Base-by-base conservation (phyloP, 2,113 vertebrate species). In the Gallinago paraguaiae region DNA sequence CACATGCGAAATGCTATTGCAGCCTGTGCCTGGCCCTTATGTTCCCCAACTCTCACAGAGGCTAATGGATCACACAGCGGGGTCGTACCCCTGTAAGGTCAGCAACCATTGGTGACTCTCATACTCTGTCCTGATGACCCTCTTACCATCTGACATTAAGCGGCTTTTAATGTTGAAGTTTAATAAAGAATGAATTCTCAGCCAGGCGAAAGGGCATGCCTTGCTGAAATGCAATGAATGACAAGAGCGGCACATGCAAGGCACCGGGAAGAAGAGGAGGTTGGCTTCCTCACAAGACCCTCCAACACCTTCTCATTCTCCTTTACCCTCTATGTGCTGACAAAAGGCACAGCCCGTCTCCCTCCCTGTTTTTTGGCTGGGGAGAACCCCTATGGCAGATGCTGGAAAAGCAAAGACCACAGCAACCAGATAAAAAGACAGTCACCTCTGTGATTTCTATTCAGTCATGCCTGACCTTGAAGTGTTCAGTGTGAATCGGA, bases 381-480 rank as follows among this genome's bases (percentile, higher is more conserved):
- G 41, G 41, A 71, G 31, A 78, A 25, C 30, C 31, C 17, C 50
- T 16, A 28, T 0, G 0, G 37, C 31, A 79, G 51, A 30, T 0
- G 0, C 64, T 57, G 77, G n/a, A 57, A 70, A 63, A 75, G 59
- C 53, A 81, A 82, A 89, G 61, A 60, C 43, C 56, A 59, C 33
- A 63, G 39, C 61, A 68, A 72, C 17, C 56, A 79, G 64, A 92
- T 64, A 56, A 83, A 60, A 90, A 45, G 35, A 45, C 31, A 24
- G 31, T 41, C 5, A 1, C 27, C 12, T 81, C 48, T 1, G 0
- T 13, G 37, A 45, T 81, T 86, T 95, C 93, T 91, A 25, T 59
- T 70, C 72, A 81, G 45, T 77, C 78, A 56, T 85, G 80, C 82
- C 84, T 96, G 97, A 97, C 96, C 96, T 94, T 39, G 68, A 54